Base-by-base conservation (phyloP, 92 coral and sea anemone genomes). In the Blastomussa wellsi region DNA sequence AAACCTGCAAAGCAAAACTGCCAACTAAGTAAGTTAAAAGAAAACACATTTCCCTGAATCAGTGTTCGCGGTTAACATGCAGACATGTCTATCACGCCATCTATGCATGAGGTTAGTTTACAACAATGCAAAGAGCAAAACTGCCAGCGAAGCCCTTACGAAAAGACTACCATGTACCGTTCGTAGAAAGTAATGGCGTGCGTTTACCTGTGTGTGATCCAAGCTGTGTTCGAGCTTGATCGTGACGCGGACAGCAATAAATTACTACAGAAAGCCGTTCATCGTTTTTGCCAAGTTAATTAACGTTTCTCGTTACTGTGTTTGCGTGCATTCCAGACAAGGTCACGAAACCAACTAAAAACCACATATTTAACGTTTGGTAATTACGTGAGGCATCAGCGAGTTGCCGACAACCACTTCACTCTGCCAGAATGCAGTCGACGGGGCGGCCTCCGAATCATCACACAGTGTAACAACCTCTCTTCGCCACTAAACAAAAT, bases 131-230 rank as follows among this genome's bases (percentile, higher is more conserved):
- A 33, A 38, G 74, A 69, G 51, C 55, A 24, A 9, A 82, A 51
- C 78, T 82, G 86, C 71, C 69, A 82, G 24, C 62, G n/a, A 32
- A 16, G 52, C 13, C 17, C 8, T 12, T 20, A 78, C 20, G 29
- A 19, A n/a, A 37, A 60, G 67, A 60, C 38, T 37, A 38, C 16
- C 9, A 19, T 33, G 72, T 32, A 31, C 28, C 0, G 14, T 72
- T 20, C 32, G 19, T 79, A 5, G 28, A 67, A 79, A 53, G 17
- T 22, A 82, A 32, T 14, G n/a, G 1, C 67, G 8, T n/a, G 1
- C 67, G 8, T 82, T 82, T 82, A 71, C 78, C 78, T 71, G 51
- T 29, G 31, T 28, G 73, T 71, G 70, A 70, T 82, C 78, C 84
- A 42, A 29, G 60, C 10, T 79, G 57, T 28, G 42, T 19, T 32